Evolutionary conservation across 2,113 vertebrate genomes (phyloP), one percentile per base, ranked within the genome.

Genomic region (Poeciliopsis occidentalis): DNA sequence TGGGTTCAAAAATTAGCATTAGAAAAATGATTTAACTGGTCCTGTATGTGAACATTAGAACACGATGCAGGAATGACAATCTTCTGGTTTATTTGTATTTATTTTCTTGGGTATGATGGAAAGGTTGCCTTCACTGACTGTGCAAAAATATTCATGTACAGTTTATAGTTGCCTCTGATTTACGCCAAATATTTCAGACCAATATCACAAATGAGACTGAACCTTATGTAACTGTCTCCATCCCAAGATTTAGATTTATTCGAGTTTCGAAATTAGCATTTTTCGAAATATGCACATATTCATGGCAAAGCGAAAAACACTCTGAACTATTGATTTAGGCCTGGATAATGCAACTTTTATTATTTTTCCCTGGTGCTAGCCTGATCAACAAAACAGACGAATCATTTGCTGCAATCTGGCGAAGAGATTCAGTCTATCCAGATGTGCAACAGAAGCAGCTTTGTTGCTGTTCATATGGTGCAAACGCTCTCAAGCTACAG

Each of bases 361-460:
- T 72, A 37, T 62, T 79, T 83, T 85, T 75, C 71, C 8, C 75
- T 79, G 92, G 91, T 92, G 92, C 91, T 92, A 91, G 81, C 67
- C 51, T 22, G 8, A 84, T 64, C 12, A 19, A 63, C n/a, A 65
- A 75, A 44, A 65, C 17, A 62, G 11, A 78, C 62, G 60, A 78
- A 80, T 64, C 27, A 62, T 79, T 78, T 62, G 75, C 83, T 80
- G 75, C 83, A 29, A 80, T 54, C 71, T 27, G 57, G 62, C 62
- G 0, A 65, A 7, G 30, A 70, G 75, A 64, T 73, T 65, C 72
- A 69, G 32, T 69, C 63, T 79, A 64, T 77, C 80, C 65, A 22
- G 81, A 64, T 30, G 24, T 44, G 47, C 83, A 69, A 83, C 70
- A 76, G 62, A 76, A 71, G 81, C 87, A 78, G 80, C 79, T 26